Percentiles rank a stretch among this genome's conserved stretches.
Conservation (phyloP, 2,113 vertebrate species). For the Parus major region DNA sequence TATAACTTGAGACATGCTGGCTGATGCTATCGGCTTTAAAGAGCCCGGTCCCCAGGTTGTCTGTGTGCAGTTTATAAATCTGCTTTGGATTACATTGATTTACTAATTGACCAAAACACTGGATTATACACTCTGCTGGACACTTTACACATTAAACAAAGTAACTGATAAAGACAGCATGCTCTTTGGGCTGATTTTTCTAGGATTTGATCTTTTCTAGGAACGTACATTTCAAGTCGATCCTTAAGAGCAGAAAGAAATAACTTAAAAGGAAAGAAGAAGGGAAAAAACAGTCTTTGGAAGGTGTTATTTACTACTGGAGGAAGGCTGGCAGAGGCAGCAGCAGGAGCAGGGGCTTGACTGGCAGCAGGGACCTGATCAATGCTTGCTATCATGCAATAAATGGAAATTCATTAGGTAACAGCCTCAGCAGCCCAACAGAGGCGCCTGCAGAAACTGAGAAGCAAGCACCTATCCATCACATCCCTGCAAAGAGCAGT, state of each 20-base stretch:
- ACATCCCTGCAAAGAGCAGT: background rate
- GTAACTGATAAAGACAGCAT: slow-evolving; percentile 5
- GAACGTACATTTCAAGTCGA: background rate
- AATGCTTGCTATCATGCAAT: background rate
- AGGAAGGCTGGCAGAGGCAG: background rate
- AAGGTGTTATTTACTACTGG: background rate
- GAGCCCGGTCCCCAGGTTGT: background rate
- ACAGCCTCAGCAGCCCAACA: background rate
- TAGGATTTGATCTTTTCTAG: slow-evolving; percentile 31
- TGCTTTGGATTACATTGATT: slow-evolving; percentile 57
- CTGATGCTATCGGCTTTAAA: slow-evolving; percentile 2
- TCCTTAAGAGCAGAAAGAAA: background rate
- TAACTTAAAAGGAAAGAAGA: background rate
- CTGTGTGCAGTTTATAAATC: slow-evolving; percentile 30
- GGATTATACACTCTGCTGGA: slow-evolving; percentile 60
- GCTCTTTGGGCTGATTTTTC: background rate
- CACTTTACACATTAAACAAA: background rate
- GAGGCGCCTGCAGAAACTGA: background rate
- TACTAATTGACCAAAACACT: slow-evolving; percentile 60
- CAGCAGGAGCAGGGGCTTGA: background rate
- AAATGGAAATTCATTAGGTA: slow-evolving; percentile 7
- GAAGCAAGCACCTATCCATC: background rate
- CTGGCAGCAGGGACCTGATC: background rate
- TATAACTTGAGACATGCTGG: background rate
- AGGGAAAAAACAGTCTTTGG: background rate